phyloP scores from a whole-genome alignment of 2,797 vertebrate genomes.

The Sylvia borin region DNA sequence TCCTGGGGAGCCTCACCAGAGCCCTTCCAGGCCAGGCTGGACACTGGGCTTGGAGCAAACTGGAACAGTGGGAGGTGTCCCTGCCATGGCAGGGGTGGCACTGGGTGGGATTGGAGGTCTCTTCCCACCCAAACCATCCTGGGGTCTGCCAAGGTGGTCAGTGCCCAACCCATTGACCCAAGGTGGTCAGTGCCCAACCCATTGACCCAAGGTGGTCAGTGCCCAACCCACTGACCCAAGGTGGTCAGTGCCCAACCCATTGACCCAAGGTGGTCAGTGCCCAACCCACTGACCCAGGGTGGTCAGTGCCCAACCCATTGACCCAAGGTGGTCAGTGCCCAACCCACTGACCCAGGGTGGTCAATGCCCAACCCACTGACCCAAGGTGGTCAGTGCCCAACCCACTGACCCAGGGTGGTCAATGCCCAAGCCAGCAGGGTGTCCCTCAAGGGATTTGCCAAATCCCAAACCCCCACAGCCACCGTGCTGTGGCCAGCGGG shows the following conservation, averaged over 20 bases:
- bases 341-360: accelerated
- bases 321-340: accelerated
- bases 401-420: too few relatives aligned
- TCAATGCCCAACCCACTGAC: accelerated
- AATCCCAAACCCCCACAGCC: not conserved
- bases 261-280: accelerated
- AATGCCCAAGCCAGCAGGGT: accelerated
- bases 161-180: not conserved
- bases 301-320: accelerated
- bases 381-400: too few relatives aligned
- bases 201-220: accelerated
- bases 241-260: accelerated
- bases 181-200: accelerated
- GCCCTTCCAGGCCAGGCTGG: not conserved
- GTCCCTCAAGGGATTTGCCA: not conserved
- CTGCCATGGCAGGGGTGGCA: not conserved
- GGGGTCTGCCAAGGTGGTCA: accelerated
- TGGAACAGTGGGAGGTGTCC: not conserved
- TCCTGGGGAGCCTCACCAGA: not conserved
- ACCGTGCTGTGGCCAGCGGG: accelerated
- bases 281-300: accelerated
- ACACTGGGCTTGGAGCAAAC: accelerated
- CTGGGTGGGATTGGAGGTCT: accelerated
- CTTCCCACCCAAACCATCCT: not conserved
- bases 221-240: not conserved